Conservation (phyloP, 2,888 invertebrate genomes). For the Anoncus sp. region DNA sequence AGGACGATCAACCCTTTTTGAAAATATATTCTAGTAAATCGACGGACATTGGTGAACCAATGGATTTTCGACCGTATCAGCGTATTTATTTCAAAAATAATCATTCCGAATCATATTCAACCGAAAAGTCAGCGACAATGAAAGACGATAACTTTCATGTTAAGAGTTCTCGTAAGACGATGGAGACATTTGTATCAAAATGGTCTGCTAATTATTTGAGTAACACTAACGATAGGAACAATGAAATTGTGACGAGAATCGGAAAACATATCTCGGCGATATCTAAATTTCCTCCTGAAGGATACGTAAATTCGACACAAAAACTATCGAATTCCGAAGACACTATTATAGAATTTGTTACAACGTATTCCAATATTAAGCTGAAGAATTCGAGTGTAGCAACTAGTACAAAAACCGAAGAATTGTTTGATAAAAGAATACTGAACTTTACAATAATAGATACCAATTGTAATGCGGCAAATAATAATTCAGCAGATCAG, state of each 20-base stretch:
- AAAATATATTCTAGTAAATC: not conserved
- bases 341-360: not conserved
- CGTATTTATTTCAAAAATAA: not conserved
- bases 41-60: not conserved
- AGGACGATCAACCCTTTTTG: not conserved
- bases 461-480: conserved; percentile 24
- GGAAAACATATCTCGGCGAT: not conserved
- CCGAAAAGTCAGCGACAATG: not conserved
- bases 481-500: conserved; percentile 4
- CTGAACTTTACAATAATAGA: conserved; percentile 29
- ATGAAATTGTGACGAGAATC: not conserved
- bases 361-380: not conserved
- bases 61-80: not conserved
- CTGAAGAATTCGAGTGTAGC: not conserved
- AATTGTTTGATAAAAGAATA: conserved; percentile 4
- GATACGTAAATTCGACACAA: not conserved
- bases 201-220: not conserved
- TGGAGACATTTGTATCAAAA: not conserved
- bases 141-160: not conserved
- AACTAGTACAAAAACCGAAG: not conserved
- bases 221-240: not conserved
- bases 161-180: not conserved
- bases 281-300: not conserved
- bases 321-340: not conserved
- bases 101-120: not conserved